Conservation (phyloP, 1,140 invertebrate genomes). For the Leptinotarsa texana region DNA sequence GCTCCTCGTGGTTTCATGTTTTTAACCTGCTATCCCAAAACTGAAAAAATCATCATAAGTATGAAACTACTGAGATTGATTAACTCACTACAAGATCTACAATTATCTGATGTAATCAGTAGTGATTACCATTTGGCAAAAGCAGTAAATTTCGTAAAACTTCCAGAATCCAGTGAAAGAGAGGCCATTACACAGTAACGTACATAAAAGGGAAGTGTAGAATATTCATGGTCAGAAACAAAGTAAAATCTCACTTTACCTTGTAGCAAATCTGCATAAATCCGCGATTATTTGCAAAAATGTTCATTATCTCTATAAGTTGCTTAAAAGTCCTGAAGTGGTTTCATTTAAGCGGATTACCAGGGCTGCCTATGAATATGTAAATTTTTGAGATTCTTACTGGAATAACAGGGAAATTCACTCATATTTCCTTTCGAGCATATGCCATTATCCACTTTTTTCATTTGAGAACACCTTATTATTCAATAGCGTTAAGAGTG, state of each 20-base stretch:
- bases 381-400: slow-evolving; percentile 27
- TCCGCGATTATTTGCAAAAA: slow-evolving; percentile 35
- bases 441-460: background rate
- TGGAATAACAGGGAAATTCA: slow-evolving; percentile 6
- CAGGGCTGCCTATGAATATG: slow-evolving; percentile 33
- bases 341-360: slow-evolving; percentile 34
- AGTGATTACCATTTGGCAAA: too few species aligned
- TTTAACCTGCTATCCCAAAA: too few species aligned
- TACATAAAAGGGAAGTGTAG: background rate
- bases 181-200: background rate
- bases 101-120: too few species aligned
- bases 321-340: slow-evolving; percentile 34
- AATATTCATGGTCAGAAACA: slow-evolving; percentile 24
- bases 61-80: too few species aligned
- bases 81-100: too few species aligned
- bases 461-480: background rate
- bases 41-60: too few species aligned
- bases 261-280: slow-evolving; percentile 35
- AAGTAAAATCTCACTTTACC: slow-evolving; percentile 34
- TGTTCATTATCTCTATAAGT: slow-evolving; percentile 35
- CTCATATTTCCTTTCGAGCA: slow-evolving; percentile 10
- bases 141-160: too few species aligned
- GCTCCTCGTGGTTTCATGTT: too few species aligned
- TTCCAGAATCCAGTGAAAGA: background rate
- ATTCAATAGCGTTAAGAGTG: background rate